Conservation (phyloP, 1,140 invertebrate genomes). For the Drosophila truncata region DNA sequence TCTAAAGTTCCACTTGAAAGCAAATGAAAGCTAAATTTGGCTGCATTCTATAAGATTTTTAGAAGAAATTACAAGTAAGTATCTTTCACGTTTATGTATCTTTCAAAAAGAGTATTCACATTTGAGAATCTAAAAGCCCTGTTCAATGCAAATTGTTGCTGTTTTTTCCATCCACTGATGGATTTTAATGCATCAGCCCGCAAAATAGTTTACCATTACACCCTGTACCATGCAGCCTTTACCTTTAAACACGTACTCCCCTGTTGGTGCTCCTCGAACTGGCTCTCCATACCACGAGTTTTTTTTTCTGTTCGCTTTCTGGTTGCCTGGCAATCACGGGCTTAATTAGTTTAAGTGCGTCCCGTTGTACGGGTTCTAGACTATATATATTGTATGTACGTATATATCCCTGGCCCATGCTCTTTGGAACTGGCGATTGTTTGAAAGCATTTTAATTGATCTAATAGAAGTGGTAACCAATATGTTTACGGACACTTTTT, state of each 20-base stretch:
- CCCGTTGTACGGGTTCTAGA: conserved; percentile 22
- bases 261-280: not conserved
- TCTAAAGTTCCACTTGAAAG: not conserved
- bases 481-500: conserved; percentile 23
- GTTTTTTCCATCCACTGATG: conserved; percentile 31
- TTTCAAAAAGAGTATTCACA: not conserved
- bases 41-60: not conserved
- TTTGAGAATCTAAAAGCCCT: not conserved
- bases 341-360: conserved; percentile 51
- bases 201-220: conserved; percentile 47
- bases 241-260: conserved; percentile 2
- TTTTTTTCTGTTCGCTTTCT: conserved; percentile 14
- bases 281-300: not conserved
- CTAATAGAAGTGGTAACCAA: conserved; percentile 34
- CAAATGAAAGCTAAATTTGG: not conserved
- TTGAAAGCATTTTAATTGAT: conserved; percentile 46
- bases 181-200: conserved; percentile 44
- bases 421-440: conserved; percentile 5
- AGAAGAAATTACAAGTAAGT: not conserved
- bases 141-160: conserved; percentile 20
- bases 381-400: not conserved
- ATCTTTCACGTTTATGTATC: not conserved
- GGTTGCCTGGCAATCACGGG: conserved; percentile 42
- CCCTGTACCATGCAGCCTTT: not conserved
- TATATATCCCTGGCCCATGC: not conserved